Base-by-base conservation (phyloP, 1,140 invertebrate species). In the Xylocopa sonorina region DNA sequence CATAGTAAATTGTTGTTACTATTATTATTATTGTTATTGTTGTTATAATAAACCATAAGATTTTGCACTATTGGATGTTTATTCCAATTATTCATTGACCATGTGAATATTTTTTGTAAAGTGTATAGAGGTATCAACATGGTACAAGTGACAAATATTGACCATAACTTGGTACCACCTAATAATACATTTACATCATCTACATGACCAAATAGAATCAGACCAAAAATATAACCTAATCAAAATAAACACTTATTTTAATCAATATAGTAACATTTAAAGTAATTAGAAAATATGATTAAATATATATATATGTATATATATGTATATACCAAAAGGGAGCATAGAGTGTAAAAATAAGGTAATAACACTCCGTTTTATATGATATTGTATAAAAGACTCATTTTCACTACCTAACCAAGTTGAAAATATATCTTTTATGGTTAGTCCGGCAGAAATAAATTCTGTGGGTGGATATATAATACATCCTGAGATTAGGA, bases 401-500 rank as follows among this genome's bases (percentile, higher is more conserved):
- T 95, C 92, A 87, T 94, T 94, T 91, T 97, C 96, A 48, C 94
- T 95, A 1, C 95, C 96, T 38, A 97, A 92, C 80, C 94, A 94
- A 46, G 88, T 91, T 4, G 94, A 92, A 84, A 96, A 96, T 57
- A 97, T 73, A 83, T 94, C 93, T 80, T 95, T 93, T 62, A 97
- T 94, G 0, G 96, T 97, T 71, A 97, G 92, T 6, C 96, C 96
- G 62, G 95, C 94, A 10, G 95, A 95, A 21, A 96, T 93, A 84
- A 97, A 97, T 91, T 97, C 96, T 18, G 93, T 94, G 0, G 96
- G 96, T 32, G 96, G 96, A 92, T 96, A 96, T 64, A 97, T 90
- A 27, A 97, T 94, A 86, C 95, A 96, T 86, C 95, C 93, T 41
- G 95, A 94, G 53, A 96, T 93, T 68, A 97, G 86, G 34, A 95